Percentiles rank a stretch among this genome's conserved stretches.
phyloP scores from a whole-genome alignment of 2,113 vertebrate genomes.

The Salminus brasiliensis region DNA sequence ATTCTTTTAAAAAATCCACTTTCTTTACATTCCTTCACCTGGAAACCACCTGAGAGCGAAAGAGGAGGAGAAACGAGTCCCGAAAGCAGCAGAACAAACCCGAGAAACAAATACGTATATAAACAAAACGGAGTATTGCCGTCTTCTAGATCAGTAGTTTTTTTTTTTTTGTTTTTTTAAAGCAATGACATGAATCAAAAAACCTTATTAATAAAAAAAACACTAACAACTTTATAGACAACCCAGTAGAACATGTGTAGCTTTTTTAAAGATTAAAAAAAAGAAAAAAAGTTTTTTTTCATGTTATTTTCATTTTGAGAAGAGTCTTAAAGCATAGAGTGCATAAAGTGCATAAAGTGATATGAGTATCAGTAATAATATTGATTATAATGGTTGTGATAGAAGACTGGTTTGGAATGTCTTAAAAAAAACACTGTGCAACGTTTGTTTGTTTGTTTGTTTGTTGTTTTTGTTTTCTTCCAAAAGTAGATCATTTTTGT shows the following conservation, averaged over 20 bases:
- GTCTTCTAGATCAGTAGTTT: conserved; percentile 71
- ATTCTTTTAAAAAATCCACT: conserved; percentile 5
- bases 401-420: conserved; percentile 79
- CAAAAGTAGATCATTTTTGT: conserved; percentile 73
- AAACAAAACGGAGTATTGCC: conserved; percentile 48
- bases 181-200: conserved; percentile 63
- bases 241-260: conserved; percentile 83
- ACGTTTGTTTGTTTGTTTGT: too few species aligned
- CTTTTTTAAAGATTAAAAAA: conserved; percentile 75
- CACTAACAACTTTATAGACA: conserved; percentile 79
- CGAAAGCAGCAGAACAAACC: conserved; percentile 52
- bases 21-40: neutral
- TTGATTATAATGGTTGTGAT: conserved; percentile 79
- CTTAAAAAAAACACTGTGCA: conserved; percentile 81
- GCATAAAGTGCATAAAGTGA: conserved; percentile 64
- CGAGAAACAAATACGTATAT: conserved; percentile 39
- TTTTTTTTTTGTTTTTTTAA: conserved; percentile 64
- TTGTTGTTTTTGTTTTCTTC: conserved; percentile 64
- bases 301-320: conserved; percentile 69
- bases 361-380: conserved; percentile 76
- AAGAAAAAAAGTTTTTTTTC: conserved; percentile 57
- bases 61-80: conserved; percentile 51
- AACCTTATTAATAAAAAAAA: conserved; percentile 66
- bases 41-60: conserved; percentile 42
- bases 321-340: conserved; percentile 72